A percentile compares a stretch with the other conserved stretches of the same genome.
Conservation (phyloP, 2,888 invertebrate species). For the Carabus problematicus region DNA sequence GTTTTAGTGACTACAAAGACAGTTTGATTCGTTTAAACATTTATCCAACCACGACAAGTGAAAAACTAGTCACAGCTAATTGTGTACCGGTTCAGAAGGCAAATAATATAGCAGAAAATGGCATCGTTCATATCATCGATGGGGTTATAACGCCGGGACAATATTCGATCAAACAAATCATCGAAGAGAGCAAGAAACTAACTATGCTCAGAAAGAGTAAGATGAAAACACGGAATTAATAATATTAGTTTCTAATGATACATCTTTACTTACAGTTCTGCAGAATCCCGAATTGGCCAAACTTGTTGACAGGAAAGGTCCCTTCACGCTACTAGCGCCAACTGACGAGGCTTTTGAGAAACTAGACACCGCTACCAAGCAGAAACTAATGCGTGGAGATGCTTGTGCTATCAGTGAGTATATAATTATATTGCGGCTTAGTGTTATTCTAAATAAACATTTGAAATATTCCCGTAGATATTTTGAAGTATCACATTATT, state of each 20-base stretch:
- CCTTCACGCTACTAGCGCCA: conserved; percentile 71
- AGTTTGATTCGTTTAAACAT: conserved; percentile 65
- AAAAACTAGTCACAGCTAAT: conserved; percentile 68
- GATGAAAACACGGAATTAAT: conserved; percentile 32
- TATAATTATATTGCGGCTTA: conserved; percentile 2
- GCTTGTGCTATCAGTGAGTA: conserved; percentile 68
- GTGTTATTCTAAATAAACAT: conserved; percentile 11
- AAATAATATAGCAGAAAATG: conserved; percentile 70
- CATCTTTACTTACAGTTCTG: conserved; percentile 58
- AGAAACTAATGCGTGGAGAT: conserved; percentile 65
- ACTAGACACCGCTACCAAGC: conserved; percentile 61
- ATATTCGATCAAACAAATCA: conserved; percentile 65
- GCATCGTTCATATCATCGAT: conserved; percentile 70
- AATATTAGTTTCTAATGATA: too few relatives aligned
- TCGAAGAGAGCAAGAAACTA: conserved; percentile 66
- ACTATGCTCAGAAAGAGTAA: conserved; percentile 64
- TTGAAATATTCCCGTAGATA: conserved; percentile 59
- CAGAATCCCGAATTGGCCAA: conserved; percentile 65
- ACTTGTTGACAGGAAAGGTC: conserved; percentile 63
- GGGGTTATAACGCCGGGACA: conserved; percentile 66
- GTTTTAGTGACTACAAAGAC: conserved; percentile 58
- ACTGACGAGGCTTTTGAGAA: conserved; percentile 72
- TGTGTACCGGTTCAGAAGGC: conserved; percentile 68
- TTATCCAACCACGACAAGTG: conserved; percentile 61
- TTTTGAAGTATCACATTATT: conserved; percentile 72